Evolutionary conservation across 2,888 invertebrate genomes (phyloP).

Genomic region (Mythimna lalbum): DNA sequence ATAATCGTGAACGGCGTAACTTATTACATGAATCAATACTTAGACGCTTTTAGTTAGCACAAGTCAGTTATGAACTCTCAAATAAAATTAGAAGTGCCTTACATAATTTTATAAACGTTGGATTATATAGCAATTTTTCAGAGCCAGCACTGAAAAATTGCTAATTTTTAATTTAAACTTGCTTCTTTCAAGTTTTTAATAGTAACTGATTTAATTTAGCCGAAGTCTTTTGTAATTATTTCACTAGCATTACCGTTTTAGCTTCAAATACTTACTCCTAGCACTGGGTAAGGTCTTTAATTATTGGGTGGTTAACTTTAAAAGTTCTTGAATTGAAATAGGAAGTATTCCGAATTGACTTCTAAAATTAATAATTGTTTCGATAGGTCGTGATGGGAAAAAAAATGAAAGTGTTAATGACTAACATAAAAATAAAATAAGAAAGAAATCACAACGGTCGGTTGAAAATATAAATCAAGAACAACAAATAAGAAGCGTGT

Average conservation of each 20-base stretch:
- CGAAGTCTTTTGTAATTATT: not conserved
- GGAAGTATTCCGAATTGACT: not conserved
- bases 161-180: constrained; percentile 2
- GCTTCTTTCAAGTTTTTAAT: not conserved
- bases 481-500: not conserved
- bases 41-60: constrained; percentile 7
- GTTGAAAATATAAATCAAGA: too few relatives aligned
- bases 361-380: too few relatives aligned
- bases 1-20: constrained; percentile 37
- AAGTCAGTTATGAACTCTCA: constrained; percentile 1
- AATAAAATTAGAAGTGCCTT: not conserved
- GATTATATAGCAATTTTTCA: not conserved
- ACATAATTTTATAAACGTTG: not conserved
- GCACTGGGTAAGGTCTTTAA: too few relatives aligned
- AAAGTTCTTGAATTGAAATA: not conserved
- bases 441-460: too few relatives aligned
- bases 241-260: not conserved
- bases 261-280: not conserved
- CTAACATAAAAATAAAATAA: too few relatives aligned
- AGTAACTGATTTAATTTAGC: not conserved
- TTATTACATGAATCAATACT: constrained; percentile 36
- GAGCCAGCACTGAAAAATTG: not conserved
- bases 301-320: not conserved
- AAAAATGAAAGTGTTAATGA: too few relatives aligned
- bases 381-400: too few relatives aligned